Conservation (phyloP, 2,113 vertebrate genomes). For the Phylloscopus whistleri region DNA sequence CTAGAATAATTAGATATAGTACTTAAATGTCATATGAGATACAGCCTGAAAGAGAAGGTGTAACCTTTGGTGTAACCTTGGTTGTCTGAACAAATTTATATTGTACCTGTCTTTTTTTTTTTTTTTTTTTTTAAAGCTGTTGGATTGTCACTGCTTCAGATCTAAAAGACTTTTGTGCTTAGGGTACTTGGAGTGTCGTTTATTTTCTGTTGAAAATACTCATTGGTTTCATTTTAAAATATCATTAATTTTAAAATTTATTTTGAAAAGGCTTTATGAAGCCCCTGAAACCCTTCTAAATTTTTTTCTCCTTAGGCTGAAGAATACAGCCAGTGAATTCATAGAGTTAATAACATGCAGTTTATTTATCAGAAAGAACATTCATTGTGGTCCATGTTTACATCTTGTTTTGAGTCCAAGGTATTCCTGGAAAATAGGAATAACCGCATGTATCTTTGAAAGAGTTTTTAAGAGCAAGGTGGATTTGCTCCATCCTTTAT, state of each 20-base stretch:
- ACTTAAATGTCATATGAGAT: background rate
- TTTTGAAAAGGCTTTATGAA: background rate
- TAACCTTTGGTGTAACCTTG: background rate
- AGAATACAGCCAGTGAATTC: background rate
- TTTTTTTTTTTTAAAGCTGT: background rate
- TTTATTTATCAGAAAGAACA: background rate
- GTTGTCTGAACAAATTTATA: background rate
- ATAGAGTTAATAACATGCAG: background rate
- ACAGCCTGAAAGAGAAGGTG: background rate
- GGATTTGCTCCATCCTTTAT: background rate
- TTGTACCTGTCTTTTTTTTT: background rate
- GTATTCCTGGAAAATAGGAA: background rate
- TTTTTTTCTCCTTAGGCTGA: background rate
- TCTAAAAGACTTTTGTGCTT: background rate
- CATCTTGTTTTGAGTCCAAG: background rate
- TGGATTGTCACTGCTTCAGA: background rate
- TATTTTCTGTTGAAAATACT: background rate
- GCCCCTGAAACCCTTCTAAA: background rate
- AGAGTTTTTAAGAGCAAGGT: background rate
- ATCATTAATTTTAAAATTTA: background rate
- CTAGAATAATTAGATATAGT: background rate
- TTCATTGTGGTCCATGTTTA: background rate
- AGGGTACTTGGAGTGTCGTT: background rate
- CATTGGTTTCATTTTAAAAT: background rate
- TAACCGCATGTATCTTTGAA: background rate